Evolutionary conservation across 2,888 invertebrate species (phyloP).

Genomic region (Noctua janthe): DNA sequence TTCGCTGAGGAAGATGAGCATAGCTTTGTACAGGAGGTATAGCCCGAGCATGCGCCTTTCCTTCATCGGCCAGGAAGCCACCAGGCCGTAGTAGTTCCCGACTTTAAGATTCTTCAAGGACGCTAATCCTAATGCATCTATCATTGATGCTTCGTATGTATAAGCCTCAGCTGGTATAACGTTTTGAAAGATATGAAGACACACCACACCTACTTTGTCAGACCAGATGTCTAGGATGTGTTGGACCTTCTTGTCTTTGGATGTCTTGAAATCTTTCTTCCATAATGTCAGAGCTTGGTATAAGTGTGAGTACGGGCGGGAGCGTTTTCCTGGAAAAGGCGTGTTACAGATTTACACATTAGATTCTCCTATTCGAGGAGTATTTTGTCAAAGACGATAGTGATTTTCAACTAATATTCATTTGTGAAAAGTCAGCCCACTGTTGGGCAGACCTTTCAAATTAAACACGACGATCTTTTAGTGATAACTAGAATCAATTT

Average conservation of each 20-base stretch:
- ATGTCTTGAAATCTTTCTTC: slow-evolving; percentile 87
- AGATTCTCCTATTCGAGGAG: background rate
- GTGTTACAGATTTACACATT: background rate
- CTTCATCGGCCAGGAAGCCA: slow-evolving; percentile 93
- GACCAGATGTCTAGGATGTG: slow-evolving; percentile 97
- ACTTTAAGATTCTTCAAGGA: slow-evolving; percentile 94
- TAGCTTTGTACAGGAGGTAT: slow-evolving; percentile 94
- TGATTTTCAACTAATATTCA: background rate
- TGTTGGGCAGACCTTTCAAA: background rate
- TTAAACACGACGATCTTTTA: too few species aligned
- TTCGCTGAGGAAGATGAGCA: slow-evolving; percentile 95
- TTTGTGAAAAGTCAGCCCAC: background rate
- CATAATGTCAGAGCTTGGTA: slow-evolving; percentile 95
- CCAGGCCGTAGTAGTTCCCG: slow-evolving; percentile 96
- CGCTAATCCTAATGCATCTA: slow-evolving; percentile 95
- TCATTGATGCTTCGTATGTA: slow-evolving; percentile 98
- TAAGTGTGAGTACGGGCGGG: slow-evolving; percentile 97
- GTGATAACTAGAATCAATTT: background rate
- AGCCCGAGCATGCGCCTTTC: slow-evolving; percentile 94
- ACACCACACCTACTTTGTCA: slow-evolving; percentile 95
- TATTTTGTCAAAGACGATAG: background rate
- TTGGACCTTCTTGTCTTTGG: slow-evolving; percentile 92
- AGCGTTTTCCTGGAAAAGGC: slow-evolving; percentile 90
- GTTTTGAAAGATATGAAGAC: slow-evolving; percentile 97
- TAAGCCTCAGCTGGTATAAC: slow-evolving; percentile 97